A percentile compares a stretch with the other conserved stretches of the same genome.
These are phyloP conservation scores for Penaeus indicus DNA, from an alignment of 1,140 invertebrate species.

Conservation along the genomic window DNA sequence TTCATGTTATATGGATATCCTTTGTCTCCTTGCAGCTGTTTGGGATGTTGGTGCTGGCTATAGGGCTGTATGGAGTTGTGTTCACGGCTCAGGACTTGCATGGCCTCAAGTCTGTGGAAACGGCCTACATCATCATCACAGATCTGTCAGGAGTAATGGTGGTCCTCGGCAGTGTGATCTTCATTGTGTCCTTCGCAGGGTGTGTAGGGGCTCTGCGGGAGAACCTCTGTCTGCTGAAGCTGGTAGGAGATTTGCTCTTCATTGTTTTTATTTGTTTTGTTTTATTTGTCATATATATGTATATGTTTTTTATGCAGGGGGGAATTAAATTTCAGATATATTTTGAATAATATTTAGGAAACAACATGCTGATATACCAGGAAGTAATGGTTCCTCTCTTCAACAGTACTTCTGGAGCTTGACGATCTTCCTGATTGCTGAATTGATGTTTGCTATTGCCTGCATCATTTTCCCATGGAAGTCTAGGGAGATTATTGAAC, in stretches of 20 bases:
- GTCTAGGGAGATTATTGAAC: conserved; percentile 50
- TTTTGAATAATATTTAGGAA: too few relatives aligned
- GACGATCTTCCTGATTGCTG: conserved; percentile 53
- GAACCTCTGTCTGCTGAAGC: conserved; percentile 49
- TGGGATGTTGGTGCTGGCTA: conserved; percentile 46
- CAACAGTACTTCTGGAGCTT: conserved; percentile 56
- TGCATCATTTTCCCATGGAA: conserved; percentile 59
- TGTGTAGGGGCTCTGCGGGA: conserved; percentile 52
- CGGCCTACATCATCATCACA: conserved; percentile 51
- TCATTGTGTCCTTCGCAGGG: conserved; percentile 54
- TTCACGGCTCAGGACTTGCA: conserved; percentile 55
- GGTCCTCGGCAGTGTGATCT: conserved; percentile 46
- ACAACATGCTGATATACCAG: too few relatives aligned
- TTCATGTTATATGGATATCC: neutral
- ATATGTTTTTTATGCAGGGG: too few relatives aligned
- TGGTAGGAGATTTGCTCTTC: conserved; percentile 8
- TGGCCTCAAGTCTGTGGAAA: conserved; percentile 48
- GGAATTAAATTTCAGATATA: too few relatives aligned
- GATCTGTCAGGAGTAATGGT: conserved; percentile 55
- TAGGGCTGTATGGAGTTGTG: conserved; percentile 54
- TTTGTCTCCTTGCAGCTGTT: conserved; percentile 26
- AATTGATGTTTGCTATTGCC: conserved; percentile 51
- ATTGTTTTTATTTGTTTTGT: neutral
- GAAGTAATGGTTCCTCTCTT: neutral
- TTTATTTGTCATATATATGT: neutral